Evolutionary conservation across 2,797 vertebrate genomes (phyloP), one percentile per base, ranked within the genome.

Genomic region (Sebastes aleutianus): DNA sequence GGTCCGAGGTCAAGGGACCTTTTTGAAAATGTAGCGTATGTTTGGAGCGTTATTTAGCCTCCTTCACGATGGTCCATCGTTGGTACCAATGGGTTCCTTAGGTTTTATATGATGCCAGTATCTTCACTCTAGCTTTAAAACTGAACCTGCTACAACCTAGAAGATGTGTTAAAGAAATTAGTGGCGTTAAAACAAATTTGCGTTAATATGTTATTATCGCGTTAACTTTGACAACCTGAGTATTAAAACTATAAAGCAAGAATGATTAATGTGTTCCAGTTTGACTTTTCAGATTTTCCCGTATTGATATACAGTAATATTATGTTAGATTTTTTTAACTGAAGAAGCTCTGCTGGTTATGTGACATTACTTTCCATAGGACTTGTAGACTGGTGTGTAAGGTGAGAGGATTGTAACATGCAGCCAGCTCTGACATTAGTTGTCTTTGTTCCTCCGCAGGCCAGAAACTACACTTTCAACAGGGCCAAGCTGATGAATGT

Each of bases 401-500:
- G 39, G 32, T 36, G 31, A 53, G 29, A 31, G 47, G 4, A 20
- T 22, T 50, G 9, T 22, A 20, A 18, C 32, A 27, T 13, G 36
- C 53, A 18, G 31, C 9, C 43, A 20, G 8, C 20, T 12, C 18
- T 57, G 32, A 82, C 29, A 18, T 16, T n/a, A 12, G 20, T 10
- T 62, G 57, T 79, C 10, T 58, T 3, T 82, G 66, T 78, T 39
- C 2, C 32, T 65, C 32, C 8, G 5, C 88, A 97, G 96, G 95
- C 95, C 0, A 95, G 95, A 61, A 96, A 93, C 88, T 93, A 93
- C 39, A 95, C 96, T 1, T 97, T 98, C 24, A 96, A 96, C 83
- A 74, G 94, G 50, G 97, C 96, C 22, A 96, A 96, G 89, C 94
- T 97, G 83, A 94, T 96, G 95, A 97, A 96, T 0, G 93, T 95